Percentiles rank a stretch among this genome's conserved stretches.
These are phyloP conservation scores for Lithophane ornitopus DNA, from an alignment of 2,888 invertebrate species.

Conservation along the genomic window DNA sequence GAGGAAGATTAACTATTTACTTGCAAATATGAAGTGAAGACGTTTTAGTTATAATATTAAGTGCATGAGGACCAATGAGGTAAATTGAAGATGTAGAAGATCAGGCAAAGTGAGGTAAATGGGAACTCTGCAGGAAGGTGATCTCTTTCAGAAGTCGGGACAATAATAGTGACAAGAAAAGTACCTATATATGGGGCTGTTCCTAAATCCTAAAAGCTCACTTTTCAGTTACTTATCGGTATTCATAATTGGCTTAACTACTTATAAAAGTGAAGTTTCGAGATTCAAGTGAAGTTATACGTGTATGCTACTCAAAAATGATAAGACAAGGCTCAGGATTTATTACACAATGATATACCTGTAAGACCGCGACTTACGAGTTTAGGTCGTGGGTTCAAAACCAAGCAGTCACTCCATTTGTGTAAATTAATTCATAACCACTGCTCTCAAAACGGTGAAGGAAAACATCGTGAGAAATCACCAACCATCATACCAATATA, in stretches of 20 bases:
- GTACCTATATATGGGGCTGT: too few species aligned
- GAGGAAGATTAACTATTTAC: constrained; percentile 37
- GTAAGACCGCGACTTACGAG: too few species aligned
- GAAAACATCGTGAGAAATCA: too few species aligned
- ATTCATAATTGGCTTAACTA: neutral
- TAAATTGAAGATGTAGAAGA: neutral
- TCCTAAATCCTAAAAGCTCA: neutral
- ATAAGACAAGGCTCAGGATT: neutral
- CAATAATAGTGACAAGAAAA: neutral
- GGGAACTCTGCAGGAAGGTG: neutral
- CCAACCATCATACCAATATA: too few species aligned
- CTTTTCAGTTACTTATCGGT: neutral
- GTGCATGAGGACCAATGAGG: neutral
- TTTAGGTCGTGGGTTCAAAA: too few species aligned
- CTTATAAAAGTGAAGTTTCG: neutral
- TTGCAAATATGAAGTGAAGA: constrained; percentile 22
- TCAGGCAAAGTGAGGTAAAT: neutral
- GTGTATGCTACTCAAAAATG: neutral
- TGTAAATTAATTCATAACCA: too few species aligned
- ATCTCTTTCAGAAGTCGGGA: neutral
- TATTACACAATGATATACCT: neutral
- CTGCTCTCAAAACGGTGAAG: too few species aligned
- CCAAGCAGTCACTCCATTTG: too few species aligned
- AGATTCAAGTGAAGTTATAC: neutral
- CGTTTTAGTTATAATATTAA: neutral